Percentiles rank a stretch among this genome's conserved stretches.
Conservation (phyloP, 2,888 invertebrate species). For the Ophion ventricosus region DNA sequence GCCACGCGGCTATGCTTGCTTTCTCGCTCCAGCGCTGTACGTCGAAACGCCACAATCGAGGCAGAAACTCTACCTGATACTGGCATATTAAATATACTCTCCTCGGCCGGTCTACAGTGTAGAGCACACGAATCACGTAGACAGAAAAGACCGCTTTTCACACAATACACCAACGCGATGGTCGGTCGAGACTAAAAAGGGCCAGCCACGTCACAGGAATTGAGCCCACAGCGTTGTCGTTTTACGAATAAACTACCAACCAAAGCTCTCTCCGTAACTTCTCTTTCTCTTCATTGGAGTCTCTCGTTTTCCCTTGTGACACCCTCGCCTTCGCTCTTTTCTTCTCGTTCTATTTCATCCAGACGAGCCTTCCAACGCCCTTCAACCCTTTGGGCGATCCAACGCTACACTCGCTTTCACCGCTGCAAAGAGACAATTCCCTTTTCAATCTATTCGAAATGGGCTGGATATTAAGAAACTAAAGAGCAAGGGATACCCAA, state of each 20-base stretch:
- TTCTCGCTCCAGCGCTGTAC: constrained; percentile 39
- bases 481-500: neutral
- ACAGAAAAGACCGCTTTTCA: constrained; percentile 28
- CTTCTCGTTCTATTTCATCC: constrained; percentile 23
- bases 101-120: constrained; percentile 15
- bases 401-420: neutral
- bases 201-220: constrained; percentile 40
- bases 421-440: neutral
- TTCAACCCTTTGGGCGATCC: constrained; percentile 31
- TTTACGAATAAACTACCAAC: constrained; percentile 28
- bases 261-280: constrained; percentile 11
- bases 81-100: constrained; percentile 72
- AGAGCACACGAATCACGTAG: constrained; percentile 20
- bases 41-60: constrained; percentile 42
- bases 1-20: constrained; percentile 62
- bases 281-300: constrained; percentile 38
- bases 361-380: constrained; percentile 21
- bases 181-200: constrained; percentile 9
- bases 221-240: too few species aligned
- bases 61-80: constrained; percentile 71
- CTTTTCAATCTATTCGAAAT: constrained; percentile 12
- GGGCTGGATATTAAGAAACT: neutral
- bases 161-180: constrained; percentile 10
- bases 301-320: neutral
- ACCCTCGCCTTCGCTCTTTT: constrained; percentile 5